Evolutionary conservation across 2,888 invertebrate species (phyloP).

Genomic region (Pandemis cinnamomeana): DNA sequence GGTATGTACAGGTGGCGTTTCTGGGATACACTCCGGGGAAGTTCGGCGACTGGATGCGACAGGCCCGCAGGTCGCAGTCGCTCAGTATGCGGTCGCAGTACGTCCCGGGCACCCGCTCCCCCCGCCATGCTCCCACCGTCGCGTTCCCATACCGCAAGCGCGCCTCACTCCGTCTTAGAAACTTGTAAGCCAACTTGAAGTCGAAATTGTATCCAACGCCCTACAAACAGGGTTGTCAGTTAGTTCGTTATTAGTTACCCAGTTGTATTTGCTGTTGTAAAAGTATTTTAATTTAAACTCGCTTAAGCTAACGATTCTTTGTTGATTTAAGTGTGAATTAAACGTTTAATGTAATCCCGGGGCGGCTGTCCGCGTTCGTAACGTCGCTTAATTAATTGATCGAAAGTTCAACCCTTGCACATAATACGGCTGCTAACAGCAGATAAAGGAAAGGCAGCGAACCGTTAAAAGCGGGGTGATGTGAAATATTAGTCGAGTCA

Average conservation of each 20-base stretch:
- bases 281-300: conserved; percentile 36
- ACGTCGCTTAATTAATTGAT: conserved; percentile 80
- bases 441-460: conserved; percentile 79
- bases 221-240: conserved; percentile 71
- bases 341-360: conserved; percentile 71
- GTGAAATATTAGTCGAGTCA: conserved; percentile 82
- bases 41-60: conserved; percentile 94
- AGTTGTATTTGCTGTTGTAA: conserved; percentile 26
- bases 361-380: conserved; percentile 62
- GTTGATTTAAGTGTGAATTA: conserved; percentile 26
- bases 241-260: conserved; percentile 41
- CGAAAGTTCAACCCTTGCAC: conserved; percentile 81
- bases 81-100: conserved; percentile 93
- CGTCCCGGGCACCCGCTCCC: conserved; percentile 89
- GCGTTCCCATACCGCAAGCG: conserved; percentile 91
- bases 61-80: conserved; percentile 88
- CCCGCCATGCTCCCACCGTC: conserved; percentile 89
- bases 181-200: conserved; percentile 94
- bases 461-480: conserved; percentile 77
- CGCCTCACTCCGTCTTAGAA: conserved; percentile 90
- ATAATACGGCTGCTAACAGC: conserved; percentile 77
- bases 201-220: conserved; percentile 92
- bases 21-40: conserved; percentile 95
- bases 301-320: conserved; percentile 28
- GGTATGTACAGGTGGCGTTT: conserved; percentile 93